Evolutionary conservation across 1,140 invertebrate genomes (phyloP), one percentile per base, ranked within the genome.

Genomic region (Glomeris maerens): DNA sequence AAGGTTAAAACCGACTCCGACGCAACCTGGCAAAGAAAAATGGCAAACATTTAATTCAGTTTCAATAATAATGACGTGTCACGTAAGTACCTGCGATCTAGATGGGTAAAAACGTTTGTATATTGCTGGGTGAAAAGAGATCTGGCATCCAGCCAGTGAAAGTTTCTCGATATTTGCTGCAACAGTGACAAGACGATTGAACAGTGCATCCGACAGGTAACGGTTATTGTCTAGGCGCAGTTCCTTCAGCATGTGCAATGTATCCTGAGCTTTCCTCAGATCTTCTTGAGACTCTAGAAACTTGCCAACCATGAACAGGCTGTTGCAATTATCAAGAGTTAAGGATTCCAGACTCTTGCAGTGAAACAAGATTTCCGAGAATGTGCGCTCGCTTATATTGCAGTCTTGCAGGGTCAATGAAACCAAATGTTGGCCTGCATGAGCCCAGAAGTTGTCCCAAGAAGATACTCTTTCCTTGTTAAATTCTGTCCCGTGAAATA

Each of bases 1-100:
- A 82, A 83, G 27, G 80, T 83, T 10, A 84, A 62, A 7, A 83
- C 74, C 53, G 74, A 76, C 59, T 80, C 73, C 21, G 75, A 79
- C n/a, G 71, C 74, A 57, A 71, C 72, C 23, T 68, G 64, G 53
- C 31, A 17, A 36, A 10, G 10, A 5, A 5, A 5, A 21, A 17
- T 42, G 20, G 10, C 40, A 17, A n/a, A n/a, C n/a, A n/a, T n/a
- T n/a, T n/a, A n/a, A n/a, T n/a, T n/a, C n/a, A n/a, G n/a, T n/a
- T n/a, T n/a, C n/a, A n/a, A n/a, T n/a, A n/a, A n/a, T n/a, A n/a
- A n/a, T n/a, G n/a, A n/a, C n/a, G n/a, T n/a, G n/a, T n/a, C n/a
- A n/a, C n/a, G n/a, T n/a, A n/a, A n/a, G n/a, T n/a, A n/a, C n/a
- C n/a, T 65, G 49, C 13, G 59, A 56, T 1, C 59, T 59, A n/a